These are phyloP conservation scores for Zoanthus sansibaricus DNA, from an alignment of 92 coral and sea anemone genomes.

Conservation along the genomic window DNA sequence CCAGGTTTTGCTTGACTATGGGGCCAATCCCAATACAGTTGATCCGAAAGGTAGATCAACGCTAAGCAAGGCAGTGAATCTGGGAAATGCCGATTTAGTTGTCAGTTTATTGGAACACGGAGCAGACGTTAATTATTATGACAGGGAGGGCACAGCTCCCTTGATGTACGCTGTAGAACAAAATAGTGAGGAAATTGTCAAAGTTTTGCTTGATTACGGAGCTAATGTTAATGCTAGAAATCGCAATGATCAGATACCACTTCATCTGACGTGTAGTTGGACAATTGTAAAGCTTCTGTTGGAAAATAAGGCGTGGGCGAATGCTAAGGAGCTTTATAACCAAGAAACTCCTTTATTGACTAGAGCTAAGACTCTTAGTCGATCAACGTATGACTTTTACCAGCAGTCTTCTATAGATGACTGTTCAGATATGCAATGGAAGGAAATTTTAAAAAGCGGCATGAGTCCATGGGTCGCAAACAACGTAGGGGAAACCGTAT, in stretches of 20 bases:
- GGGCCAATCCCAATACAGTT: constrained; percentile 16
- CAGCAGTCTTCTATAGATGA: neutral
- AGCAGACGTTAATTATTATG: constrained; percentile 2
- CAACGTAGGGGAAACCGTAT: constrained; percentile 2
- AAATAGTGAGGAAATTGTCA: constrained; percentile 5
- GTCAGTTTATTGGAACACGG: constrained; percentile 10
- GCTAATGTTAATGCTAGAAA: constrained; percentile 13
- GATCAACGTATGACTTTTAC: constrained; percentile 2
- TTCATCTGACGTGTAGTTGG: constrained; percentile 23
- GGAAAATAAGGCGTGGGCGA: constrained; percentile 14
- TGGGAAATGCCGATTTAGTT: neutral
- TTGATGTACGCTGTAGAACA: constrained; percentile 1
- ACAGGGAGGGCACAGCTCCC: neutral
- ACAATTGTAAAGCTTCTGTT: neutral
- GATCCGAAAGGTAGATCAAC: neutral
- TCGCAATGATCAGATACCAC: constrained; percentile 11
- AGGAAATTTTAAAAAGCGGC: neutral
- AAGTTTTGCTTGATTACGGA: neutral
- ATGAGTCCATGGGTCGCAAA: constrained; percentile 25
- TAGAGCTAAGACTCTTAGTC: neutral
- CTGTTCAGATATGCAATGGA: neutral
- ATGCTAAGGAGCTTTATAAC: constrained; percentile 26
- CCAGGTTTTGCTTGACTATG: neutral
- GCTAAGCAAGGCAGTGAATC: neutral
- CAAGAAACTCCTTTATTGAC: constrained; percentile 30